Percentiles rank a stretch among this genome's conserved stretches.
These are phyloP conservation scores for Nemurella pictetii DNA, from an alignment of 2,888 invertebrate species.

Conservation along the genomic window DNA sequence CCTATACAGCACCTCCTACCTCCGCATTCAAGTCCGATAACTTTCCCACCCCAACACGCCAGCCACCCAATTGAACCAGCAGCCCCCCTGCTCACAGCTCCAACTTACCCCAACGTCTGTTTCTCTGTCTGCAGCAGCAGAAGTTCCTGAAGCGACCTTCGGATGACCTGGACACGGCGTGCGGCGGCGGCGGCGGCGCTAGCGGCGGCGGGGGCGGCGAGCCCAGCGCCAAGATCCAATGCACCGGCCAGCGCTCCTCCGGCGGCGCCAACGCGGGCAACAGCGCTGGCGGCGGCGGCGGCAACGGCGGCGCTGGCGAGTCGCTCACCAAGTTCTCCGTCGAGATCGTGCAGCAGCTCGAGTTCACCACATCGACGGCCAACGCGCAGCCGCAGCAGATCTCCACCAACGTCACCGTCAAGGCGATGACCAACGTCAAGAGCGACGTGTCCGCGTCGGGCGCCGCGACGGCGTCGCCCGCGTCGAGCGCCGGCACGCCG, in stretches of 20 bases:
- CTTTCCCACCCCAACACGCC: background rate
- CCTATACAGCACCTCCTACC: too few relatives aligned
- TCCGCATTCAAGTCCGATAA: too few relatives aligned
- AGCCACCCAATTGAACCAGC: background rate
- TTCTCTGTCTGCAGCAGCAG: constrained; percentile 67
- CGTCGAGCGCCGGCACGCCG: constrained; percentile 51
- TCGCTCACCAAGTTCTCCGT: constrained; percentile 80
- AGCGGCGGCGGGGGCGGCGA: constrained; percentile 68
- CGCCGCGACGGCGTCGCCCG: constrained; percentile 48
- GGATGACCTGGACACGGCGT: constrained; percentile 63
- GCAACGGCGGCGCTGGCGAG: constrained; percentile 51
- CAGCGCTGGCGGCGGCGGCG: constrained; percentile 51
- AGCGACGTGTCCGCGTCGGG: constrained; percentile 60
- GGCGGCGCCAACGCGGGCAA: constrained; percentile 52
- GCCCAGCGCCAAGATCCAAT: constrained; percentile 75
- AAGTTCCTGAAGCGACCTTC: constrained; percentile 77
- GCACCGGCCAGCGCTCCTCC: constrained; percentile 55
- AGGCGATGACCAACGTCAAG: constrained; percentile 71
- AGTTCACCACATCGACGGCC: constrained; percentile 85
- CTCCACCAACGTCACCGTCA: constrained; percentile 89
- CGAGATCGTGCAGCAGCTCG: constrained; percentile 88
- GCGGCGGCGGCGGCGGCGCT: constrained; percentile 71
- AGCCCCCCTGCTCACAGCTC: background rate
- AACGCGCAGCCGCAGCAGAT: constrained; percentile 88
- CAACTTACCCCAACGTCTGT: background rate